Base-by-base conservation (phyloP, 2,797 vertebrate species). In the Chromobotia macracanthus region DNA sequence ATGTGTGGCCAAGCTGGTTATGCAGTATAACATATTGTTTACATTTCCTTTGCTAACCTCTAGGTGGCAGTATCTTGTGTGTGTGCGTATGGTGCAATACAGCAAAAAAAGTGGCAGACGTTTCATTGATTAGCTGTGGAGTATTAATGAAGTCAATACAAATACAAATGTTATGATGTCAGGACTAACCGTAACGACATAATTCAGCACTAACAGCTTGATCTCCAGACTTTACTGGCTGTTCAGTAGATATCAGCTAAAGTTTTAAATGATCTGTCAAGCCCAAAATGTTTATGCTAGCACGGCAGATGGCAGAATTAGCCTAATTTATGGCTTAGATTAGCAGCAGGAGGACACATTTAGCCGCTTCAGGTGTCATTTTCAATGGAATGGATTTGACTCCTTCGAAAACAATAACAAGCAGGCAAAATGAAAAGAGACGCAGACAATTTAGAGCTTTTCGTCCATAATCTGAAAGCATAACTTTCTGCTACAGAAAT, bases 231-330 rank as follows among this genome's bases (percentile, higher is more conserved):
- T 12, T n/a, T n/a, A 35, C 41, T 38, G 11, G 41, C 2, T 10
- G 11, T 44, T 44, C 56, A 51, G 12, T 23, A n/a, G 25, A 18
- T 79, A 55, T 77, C 46, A 53, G 55, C 31, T 44, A 44, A 51
- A 53, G 31, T 74, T 75, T 64, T 65, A 35, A 83, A 51, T 53
- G 53, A 50, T 72, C 56, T 60, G 6, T 15, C 61, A 75, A 64
- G 58, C 56, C 55, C 41, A 13, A 46, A 63, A 50, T 55, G 28
- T 78, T 71, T 72, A 38, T 48, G 58, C 75, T 75, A 44, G 55
- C 21, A 28, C 46, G 80, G 64, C 81, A 86, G 81, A 82, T 79
- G 79, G 72, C n/a, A 66, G n/a, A 72, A 79, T 80, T 64, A 69
- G 72, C 74, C 55, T 46, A 65, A 81, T 72, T 80, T 81, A 74